Evolutionary conservation across 1,140 invertebrate genomes (phyloP).

Genomic region (Hylyphantes graminicola): DNA sequence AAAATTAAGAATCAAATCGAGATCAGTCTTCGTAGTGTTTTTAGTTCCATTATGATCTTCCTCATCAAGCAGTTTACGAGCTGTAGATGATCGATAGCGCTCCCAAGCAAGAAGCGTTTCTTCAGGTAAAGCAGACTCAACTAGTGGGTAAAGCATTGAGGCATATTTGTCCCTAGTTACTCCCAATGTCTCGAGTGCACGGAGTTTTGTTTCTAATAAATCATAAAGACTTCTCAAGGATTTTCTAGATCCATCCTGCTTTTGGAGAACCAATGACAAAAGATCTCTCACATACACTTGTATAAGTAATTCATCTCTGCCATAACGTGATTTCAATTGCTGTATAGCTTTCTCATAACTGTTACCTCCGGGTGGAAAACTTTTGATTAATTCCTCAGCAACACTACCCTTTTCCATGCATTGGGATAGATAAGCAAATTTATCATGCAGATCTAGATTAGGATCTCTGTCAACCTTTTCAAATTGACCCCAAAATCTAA

Average conservation of each 20-base stretch:
- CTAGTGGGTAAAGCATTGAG: not conserved
- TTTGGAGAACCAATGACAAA: not conserved
- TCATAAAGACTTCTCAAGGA: conserved; percentile 1
- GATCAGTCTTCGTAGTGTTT: not conserved
- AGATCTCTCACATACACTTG: conserved; percentile 4
- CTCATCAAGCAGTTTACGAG: not conserved
- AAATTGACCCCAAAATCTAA: not conserved
- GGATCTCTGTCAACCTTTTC: not conserved
- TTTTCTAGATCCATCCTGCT: not conserved
- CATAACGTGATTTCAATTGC: not conserved
- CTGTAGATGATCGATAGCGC: not conserved
- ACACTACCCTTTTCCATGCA: not conserved
- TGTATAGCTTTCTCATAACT: not conserved
- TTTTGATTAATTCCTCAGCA: not conserved
- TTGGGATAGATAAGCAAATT: not conserved
- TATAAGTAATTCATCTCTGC: not conserved
- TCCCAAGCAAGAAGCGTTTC: conserved; percentile 28
- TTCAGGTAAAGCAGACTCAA: not conserved
- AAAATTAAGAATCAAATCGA: conserved; percentile 1
- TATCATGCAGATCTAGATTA: not conserved
- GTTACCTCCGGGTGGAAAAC: not conserved
- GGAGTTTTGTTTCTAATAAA: not conserved
- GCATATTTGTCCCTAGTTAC: not conserved
- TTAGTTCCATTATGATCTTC: not conserved
- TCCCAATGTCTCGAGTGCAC: not conserved